Evolutionary conservation across 2,888 invertebrate genomes (phyloP), one percentile per base, ranked within the genome.

Genomic region (Strigamia maritima): DNA sequence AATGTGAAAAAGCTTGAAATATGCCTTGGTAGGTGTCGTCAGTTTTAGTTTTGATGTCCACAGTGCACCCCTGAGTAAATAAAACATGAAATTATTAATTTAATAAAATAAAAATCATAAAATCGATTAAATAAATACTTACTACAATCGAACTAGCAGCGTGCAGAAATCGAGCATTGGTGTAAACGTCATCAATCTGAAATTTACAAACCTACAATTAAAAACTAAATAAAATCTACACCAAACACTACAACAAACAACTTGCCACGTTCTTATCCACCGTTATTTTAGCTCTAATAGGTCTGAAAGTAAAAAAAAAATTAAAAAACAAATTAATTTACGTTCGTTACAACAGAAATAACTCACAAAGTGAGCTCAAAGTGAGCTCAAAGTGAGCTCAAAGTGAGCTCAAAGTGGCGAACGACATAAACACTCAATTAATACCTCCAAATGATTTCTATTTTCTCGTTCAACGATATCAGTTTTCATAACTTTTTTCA

Each of bases 151-250:
- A n/a, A n/a, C n/a, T n/a, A n/a, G n/a, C n/a, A n/a, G n/a, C 92
- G 89, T 95, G 93, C 93, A 95, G 94, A 86, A 95, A 94, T 87
- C 92, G 91, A 82, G 92, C 91, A 89, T 96, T 96, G 85, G 91
- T 92, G 87, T 95, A 96, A 79, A 96, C 92, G 81, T 95, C 95
- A 85, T 95, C 95, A 26, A 70, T 0, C 80, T 80, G 26, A 24
- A 77, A n/a, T 70, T 4, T n/a, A 70, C 24, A 70, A 7, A 22
- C 22, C 24, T 60, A 60, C 19, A 22, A 44, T 22, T 40, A 49
- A 40, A 75, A 75, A 75, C 26, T 7, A 16, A 35, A 75, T n/a
- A 75, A 70, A 70, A 26, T 19, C 19, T n/a, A 70, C 12, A 26
- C n/a, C 14, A 70, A 24, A 26, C 19, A 28, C n/a, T n/a, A 44